phyloP scores from a whole-genome alignment of 1,140 invertebrate species.

The Limonius californicus region DNA sequence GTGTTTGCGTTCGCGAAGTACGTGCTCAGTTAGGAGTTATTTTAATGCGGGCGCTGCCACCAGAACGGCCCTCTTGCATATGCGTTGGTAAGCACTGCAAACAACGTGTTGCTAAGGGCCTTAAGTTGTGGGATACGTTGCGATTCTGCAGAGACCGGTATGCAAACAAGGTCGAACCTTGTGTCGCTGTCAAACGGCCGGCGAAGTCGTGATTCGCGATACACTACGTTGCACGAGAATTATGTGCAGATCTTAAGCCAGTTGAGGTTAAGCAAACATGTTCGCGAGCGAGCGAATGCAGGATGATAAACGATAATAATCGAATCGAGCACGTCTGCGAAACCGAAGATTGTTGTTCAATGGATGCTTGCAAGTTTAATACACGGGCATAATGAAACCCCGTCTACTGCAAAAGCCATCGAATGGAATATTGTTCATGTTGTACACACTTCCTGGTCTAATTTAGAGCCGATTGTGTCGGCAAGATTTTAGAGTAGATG shows the following conservation, averaged over 20 bases:
- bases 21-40: not conserved
- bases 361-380: conserved; percentile 6
- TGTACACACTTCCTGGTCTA: not conserved
- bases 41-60: not conserved
- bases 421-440: not conserved
- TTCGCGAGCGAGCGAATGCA: not conserved
- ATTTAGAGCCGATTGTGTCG: not conserved
- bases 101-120: conserved; percentile 6
- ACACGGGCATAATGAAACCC: not conserved
- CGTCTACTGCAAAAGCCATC: not conserved
- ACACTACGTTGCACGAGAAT: conserved; percentile 3
- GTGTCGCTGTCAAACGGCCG: not conserved
- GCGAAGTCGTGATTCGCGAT: conserved; percentile 1
- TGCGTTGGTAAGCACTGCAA: not conserved
- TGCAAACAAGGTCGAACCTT: not conserved
- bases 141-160: not conserved
- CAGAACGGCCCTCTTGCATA: not conserved
- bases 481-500: too few relatives aligned
- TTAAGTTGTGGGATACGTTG: not conserved
- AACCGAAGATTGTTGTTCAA: not conserved
- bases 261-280: conserved; percentile 8
- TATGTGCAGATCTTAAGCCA: not conserved
- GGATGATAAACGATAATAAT: conserved; percentile 3
- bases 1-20: not conserved
- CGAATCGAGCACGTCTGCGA: not conserved